Base-by-base conservation (phyloP, 2,888 invertebrate species). In the Sminthurinus aureus region DNA sequence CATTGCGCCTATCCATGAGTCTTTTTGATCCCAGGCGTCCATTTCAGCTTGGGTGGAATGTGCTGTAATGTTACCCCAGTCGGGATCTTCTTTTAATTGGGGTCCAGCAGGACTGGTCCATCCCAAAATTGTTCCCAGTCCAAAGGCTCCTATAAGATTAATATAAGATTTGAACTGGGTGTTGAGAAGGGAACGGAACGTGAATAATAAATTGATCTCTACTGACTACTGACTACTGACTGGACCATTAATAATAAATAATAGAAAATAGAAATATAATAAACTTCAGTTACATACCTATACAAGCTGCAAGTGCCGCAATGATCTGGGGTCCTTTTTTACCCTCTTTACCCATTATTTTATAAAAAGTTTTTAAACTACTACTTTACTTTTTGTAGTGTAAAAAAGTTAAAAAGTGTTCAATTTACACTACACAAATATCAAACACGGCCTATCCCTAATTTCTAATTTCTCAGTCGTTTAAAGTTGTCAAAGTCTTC, bases 121-220 rank as follows among this genome's bases (percentile, higher is more conserved):
- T 0, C 85, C 87, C 38, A 86, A 83, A 3, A 86, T 85, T 13
- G 87, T 86, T 22, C 88, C 88, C 73, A 87, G 83, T 73, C 85
- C 84, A 69, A 88, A 87, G 11, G 87, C 88, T 26, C 87, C 85
- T 22, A 87, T 74, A 20, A 85, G n/a, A n/a, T n/a, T n/a, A n/a
- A n/a, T n/a, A n/a, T n/a, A n/a, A n/a, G n/a, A n/a, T n/a, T n/a
- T n/a, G n/a, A n/a, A n/a, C n/a, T n/a, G n/a, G n/a, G n/a, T n/a
- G n/a, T n/a, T n/a, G n/a, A n/a, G n/a, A n/a, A n/a, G n/a, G n/a
- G n/a, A n/a, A n/a, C n/a, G n/a, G n/a, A n/a, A n/a, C n/a, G n/a
- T n/a, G n/a, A n/a, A n/a, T n/a, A n/a, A n/a, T n/a, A n/a, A n/a
- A n/a, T n/a, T n/a, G n/a, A n/a, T n/a, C n/a, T n/a, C n/a, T n/a